Evolutionary conservation across 53 echinoderm and acorn worm species (phyloP).

Genomic region (Echinometra lucunter): DNA sequence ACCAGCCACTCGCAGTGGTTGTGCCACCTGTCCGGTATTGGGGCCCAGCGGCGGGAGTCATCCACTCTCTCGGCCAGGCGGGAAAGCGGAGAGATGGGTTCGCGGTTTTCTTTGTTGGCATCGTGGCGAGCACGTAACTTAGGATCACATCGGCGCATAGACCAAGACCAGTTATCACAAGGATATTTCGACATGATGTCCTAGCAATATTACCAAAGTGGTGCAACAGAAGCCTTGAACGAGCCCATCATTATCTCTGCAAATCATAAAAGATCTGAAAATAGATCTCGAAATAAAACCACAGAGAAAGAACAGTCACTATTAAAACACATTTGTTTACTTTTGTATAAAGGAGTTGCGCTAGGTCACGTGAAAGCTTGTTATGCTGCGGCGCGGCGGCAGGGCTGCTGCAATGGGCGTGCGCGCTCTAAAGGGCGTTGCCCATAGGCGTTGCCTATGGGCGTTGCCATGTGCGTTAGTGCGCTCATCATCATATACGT

Average conservation of each 20-base stretch:
- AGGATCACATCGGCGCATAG: neutral
- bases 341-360: neutral
- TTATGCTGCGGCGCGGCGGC: too few species aligned
- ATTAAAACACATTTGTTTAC: neutral
- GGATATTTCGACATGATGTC: conserved; percentile 23
- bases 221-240: neutral
- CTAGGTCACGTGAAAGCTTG: neutral
- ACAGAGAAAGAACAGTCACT: too few species aligned
- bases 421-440: neutral
- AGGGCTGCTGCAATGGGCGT: too few species aligned
- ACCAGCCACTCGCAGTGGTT: conserved; percentile 68
- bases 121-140: neutral
- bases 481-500: neutral
- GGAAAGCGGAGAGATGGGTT: conserved; percentile 52
- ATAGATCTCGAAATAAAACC: too few species aligned
- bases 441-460: too few species aligned
- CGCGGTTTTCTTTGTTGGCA: conserved; percentile 18
- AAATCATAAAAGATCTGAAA: neutral
- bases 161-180: conserved; percentile 47
- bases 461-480: conserved; percentile 1
- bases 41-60: conserved; percentile 51
- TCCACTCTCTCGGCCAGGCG: conserved; percentile 46
- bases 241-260: neutral
- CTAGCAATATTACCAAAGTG: neutral
- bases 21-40: conserved; percentile 59